Conservation (phyloP, 2,797 vertebrate species). For the Protosalanx chinensis region DNA sequence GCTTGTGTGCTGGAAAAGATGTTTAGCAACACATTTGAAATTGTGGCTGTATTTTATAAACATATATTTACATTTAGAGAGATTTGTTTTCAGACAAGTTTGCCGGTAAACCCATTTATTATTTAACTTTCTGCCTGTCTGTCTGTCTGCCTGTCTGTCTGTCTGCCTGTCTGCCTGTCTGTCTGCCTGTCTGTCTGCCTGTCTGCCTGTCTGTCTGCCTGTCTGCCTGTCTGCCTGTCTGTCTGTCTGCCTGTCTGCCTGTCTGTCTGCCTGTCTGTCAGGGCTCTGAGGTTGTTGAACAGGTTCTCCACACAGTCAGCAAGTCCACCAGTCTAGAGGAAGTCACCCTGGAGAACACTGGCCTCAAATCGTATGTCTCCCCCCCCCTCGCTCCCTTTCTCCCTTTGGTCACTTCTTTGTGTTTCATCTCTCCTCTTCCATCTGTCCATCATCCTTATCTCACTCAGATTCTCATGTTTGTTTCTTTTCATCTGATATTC, state of each 20-base stretch:
- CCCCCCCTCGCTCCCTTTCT: constrained; percentile 1
- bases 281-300: constrained; percentile 90
- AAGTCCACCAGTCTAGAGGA: constrained; percentile 90
- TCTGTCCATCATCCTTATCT: constrained; percentile 15
- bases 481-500: neutral
- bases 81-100: neutral
- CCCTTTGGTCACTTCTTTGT: constrained; percentile 12
- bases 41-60: neutral
- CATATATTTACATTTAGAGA: neutral
- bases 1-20: neutral
- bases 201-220: neutral
- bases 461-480: neutral
- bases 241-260: neutral
- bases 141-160: neutral
- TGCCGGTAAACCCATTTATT: neutral
- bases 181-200: neutral
- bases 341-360: constrained; percentile 86
- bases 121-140: neutral
- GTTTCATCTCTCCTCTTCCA: constrained; percentile 16
- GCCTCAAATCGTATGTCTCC: constrained; percentile 85
- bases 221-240: constrained; percentile 2
- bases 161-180: neutral
- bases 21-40: neutral
- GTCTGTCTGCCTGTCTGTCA: constrained; percentile 45
- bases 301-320: constrained; percentile 88